Evolutionary conservation across 1,140 invertebrate species (phyloP).

Genomic region (Zaprionus capensis): DNA sequence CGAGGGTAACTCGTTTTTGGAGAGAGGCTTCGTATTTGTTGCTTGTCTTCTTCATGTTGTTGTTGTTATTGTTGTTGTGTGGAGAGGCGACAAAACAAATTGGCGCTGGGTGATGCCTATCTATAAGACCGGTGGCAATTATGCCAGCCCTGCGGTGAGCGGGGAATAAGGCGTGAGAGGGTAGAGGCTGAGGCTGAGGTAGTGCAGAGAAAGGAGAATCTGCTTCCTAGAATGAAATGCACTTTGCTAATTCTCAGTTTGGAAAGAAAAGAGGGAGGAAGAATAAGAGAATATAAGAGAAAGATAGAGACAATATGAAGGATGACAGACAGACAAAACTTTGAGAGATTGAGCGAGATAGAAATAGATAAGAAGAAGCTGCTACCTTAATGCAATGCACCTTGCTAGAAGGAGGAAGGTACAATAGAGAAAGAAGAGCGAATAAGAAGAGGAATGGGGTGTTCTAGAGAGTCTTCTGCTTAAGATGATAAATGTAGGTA

Average conservation of each 20-base stretch:
- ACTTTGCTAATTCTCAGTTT: conserved; percentile 18
- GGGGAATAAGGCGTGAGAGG: not conserved
- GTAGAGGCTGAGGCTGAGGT: not conserved
- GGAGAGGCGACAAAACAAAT: conserved; percentile 57
- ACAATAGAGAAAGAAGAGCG: not conserved
- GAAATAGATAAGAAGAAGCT: not conserved
- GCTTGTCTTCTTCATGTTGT: not conserved
- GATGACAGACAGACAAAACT: not conserved
- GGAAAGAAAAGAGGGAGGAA: not conserved
- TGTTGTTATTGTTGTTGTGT: conserved; percentile 10
- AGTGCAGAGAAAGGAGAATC: conserved; percentile 10
- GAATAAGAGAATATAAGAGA: not conserved
- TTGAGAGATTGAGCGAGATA: not conserved
- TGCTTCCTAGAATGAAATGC: conserved; percentile 38
- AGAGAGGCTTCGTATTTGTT: conserved; percentile 18
- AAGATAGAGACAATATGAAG: not conserved
- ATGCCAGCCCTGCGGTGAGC: conserved; percentile 21
- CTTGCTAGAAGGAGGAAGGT: not conserved
- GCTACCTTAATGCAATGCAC: not conserved
- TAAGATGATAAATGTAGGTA: too few species aligned
- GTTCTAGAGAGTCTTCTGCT: too few species aligned
- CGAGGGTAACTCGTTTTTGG: conserved; percentile 60
- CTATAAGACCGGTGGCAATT: conserved; percentile 80
- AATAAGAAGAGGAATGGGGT: not conserved
- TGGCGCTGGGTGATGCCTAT: conserved; percentile 79